Percentiles rank a stretch among this genome's conserved stretches.
phyloP scores from a whole-genome alignment of 2,113 vertebrate species.

The Mastomys coucha region DNA sequence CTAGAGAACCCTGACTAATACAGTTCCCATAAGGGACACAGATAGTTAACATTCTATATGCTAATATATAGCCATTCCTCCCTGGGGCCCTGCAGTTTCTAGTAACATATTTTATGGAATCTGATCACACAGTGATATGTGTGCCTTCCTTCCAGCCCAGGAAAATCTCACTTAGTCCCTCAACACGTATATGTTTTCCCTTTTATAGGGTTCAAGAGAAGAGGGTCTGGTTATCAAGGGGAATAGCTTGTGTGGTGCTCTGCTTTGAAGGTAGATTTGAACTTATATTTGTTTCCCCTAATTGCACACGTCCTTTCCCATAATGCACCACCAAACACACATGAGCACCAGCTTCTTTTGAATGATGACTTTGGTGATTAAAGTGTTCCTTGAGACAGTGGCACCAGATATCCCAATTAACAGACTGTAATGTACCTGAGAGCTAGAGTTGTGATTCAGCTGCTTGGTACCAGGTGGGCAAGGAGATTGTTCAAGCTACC shows the following conservation, averaged over 20 bases:
- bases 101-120: neutral
- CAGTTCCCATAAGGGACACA: neutral
- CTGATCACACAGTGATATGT: neutral
- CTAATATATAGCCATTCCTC: neutral
- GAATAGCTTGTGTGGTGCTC: neutral
- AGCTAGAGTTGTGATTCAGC: neutral
- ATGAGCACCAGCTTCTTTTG: too few relatives aligned
- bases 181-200: neutral
- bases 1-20: too few relatives aligned
- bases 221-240: neutral
- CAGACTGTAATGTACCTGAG: neutral
- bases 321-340: neutral
- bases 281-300: neutral
- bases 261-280: neutral
- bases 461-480: neutral
- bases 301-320: neutral
- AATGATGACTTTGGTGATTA: neutral
- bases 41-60: neutral
- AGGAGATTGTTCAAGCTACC: neutral
- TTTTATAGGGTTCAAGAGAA: neutral
- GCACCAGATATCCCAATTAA: too few relatives aligned
- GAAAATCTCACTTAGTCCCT: neutral
- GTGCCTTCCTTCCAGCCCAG: neutral
- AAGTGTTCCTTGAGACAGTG: neutral
- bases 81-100: neutral